Evolutionary conservation across 2,113 vertebrate species (phyloP), one percentile per base, ranked within the genome.

Genomic region (Austrofundulus limnaeus): DNA sequence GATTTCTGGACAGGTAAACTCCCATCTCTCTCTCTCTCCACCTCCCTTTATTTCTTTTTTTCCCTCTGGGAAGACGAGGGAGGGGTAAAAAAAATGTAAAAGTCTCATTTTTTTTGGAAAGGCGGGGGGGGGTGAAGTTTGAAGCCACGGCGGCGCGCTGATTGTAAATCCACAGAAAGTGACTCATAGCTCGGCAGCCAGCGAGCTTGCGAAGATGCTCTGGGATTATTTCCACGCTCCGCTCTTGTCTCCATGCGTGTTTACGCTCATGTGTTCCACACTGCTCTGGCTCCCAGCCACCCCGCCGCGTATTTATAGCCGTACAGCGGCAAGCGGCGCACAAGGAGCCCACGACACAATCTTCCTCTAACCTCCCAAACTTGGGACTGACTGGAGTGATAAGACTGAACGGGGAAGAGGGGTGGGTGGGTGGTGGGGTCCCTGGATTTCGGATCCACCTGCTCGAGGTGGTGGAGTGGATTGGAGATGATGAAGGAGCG

Each of bases 221-320:
- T 39, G 81, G 73, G 67, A 86, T 75, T 23, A 43, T 70, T 68
- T 70, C 77, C 66, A 38, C 65, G 75, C 74, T 59, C 75, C 57
- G 58, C 77, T 72, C 67, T 47, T 46, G 81, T 85, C 78, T 71
- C 72, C 60, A 45, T 66, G 84, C 69, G 72, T 75, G 78, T 85
- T 84, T 87, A 77, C 77, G 78, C 58, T 85, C 77, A 52, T 78
- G 50, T 55, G 72, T 67, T 68, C 76, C 39, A 53, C 80, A 56
- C 85, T 84, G 81, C 71, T 42, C 78, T 81, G 89, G 87, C 84
- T 81, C 59, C 53, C 52, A 50, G 78, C 87, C 84, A 75, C 75
- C 61, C 60, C 41, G 34, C 75, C 46, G 82, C 20, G n/a, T 85
- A 87, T 90, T 87, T 85, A 77, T 85, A 89, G 79, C 52, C 77